These are phyloP conservation scores for Elysia crispata DNA, from an alignment of 2,888 invertebrate genomes.

Conservation along the genomic window DNA sequence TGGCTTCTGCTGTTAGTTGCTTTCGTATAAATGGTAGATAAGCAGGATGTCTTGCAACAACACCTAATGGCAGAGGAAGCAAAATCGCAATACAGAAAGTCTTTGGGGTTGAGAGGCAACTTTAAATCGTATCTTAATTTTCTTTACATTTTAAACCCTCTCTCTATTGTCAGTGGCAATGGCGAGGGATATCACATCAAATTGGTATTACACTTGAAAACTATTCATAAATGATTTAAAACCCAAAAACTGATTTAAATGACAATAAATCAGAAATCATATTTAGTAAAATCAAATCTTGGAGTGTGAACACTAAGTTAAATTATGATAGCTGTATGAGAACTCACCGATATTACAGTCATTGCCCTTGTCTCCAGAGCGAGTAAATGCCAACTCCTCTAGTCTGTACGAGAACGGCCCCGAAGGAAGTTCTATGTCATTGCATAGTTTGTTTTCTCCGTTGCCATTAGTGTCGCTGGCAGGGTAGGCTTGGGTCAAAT, in stretches of 20 bases:
- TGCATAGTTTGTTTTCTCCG: conserved; percentile 16
- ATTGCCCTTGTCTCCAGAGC: conserved; percentile 80
- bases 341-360: conserved; percentile 77
- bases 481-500: conserved; percentile 55
- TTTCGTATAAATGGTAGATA: conserved; percentile 76
- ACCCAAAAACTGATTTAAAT: not conserved
- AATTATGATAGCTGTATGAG: too few relatives aligned
- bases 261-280: too few relatives aligned
- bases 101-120: too few relatives aligned
- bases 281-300: too few relatives aligned
- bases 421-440: conserved; percentile 49
- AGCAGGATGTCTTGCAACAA: conserved; percentile 77
- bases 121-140: too few relatives aligned
- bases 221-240: not conserved
- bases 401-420: conserved; percentile 71
- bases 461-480: conserved; percentile 49
- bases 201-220: not conserved
- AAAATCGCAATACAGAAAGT: not conserved
- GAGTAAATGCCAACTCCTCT: conserved; percentile 78
- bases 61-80: conserved; percentile 70
- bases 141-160: too few relatives aligned
- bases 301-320: too few relatives aligned
- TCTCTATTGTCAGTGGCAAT: too few relatives aligned
- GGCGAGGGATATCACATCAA: too few relatives aligned
- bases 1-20: conserved; percentile 76